Evolutionary conservation across 2,113 vertebrate species (phyloP).

Genomic region (Spermophilus dauricus): DNA sequence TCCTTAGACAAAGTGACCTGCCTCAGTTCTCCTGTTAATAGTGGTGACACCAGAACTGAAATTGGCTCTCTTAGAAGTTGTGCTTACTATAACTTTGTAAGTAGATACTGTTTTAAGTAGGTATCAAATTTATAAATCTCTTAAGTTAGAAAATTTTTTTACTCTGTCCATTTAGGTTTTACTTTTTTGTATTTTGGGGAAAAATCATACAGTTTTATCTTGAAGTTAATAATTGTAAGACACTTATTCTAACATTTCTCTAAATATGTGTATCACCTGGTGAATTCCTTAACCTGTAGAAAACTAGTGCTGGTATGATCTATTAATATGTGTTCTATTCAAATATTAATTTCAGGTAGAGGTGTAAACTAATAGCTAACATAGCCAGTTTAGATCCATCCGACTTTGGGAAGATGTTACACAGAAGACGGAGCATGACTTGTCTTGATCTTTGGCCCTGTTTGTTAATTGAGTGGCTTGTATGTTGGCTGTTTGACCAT

Average conservation of each 20-base stretch:
- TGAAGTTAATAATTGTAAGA: background rate
- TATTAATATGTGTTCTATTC: no score
- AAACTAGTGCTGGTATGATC: no score
- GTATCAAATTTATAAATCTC: background rate
- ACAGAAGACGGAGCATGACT: no score
- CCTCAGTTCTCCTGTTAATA: no score
- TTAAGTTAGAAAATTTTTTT: background rate
- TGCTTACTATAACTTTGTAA: background rate
- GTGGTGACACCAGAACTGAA: no score
- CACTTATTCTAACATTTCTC: background rate
- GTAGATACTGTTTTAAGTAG: background rate
- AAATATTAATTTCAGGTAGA: no score
- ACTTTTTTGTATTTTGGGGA: background rate
- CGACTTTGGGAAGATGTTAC: background rate
- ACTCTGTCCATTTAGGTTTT: background rate
- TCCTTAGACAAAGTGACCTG: no score
- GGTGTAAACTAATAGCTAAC: background rate
- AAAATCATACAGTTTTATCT: background rate
- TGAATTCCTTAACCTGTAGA: no score
- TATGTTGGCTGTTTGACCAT: background rate
- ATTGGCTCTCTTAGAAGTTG: no score
- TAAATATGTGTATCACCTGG: background rate
- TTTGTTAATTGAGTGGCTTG: background rate
- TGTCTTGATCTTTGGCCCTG: rapidly evolving
- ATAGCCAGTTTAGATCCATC: background rate